A percentile compares a stretch with the other conserved stretches of the same genome.
These are phyloP conservation scores for Anastrepha obliqua DNA, from an alignment of 1,140 invertebrate species.

Conservation along the genomic window DNA sequence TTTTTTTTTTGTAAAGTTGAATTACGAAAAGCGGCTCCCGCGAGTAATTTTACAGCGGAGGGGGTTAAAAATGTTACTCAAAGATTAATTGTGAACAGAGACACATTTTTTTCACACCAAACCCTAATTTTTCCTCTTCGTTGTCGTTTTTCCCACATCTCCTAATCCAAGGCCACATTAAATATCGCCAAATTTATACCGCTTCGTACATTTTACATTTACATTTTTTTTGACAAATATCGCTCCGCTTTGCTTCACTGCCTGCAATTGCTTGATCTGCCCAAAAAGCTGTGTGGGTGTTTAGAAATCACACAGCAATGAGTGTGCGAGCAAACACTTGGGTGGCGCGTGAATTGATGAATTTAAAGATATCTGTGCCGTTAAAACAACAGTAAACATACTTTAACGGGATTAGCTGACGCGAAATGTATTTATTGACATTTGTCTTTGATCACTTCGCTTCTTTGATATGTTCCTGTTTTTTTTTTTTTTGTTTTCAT, in stretches of 20 bases:
- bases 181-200: no score
- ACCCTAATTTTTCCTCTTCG: no score
- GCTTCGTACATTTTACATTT: no score
- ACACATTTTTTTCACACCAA: no score
- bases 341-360: constrained; percentile 39
- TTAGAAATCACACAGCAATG: background rate
- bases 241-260: background rate
- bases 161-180: no score
- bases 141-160: no score
- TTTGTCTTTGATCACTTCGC: background rate
- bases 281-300: background rate
- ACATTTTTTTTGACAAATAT: no score
- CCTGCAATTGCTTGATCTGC: background rate
- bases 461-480: background rate
- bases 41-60: no score
- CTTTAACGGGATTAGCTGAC: background rate
- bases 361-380: background rate
- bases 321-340: constrained; percentile 5
- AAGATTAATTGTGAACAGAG: no score
- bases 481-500: background rate
- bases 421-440: background rate
- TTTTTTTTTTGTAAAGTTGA: no score
- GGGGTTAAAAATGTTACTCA: no score
- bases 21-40: no score
- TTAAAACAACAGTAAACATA: constrained; percentile 40